Conservation (phyloP, 2,888 invertebrate species). For the Thalpophila matura region DNA sequence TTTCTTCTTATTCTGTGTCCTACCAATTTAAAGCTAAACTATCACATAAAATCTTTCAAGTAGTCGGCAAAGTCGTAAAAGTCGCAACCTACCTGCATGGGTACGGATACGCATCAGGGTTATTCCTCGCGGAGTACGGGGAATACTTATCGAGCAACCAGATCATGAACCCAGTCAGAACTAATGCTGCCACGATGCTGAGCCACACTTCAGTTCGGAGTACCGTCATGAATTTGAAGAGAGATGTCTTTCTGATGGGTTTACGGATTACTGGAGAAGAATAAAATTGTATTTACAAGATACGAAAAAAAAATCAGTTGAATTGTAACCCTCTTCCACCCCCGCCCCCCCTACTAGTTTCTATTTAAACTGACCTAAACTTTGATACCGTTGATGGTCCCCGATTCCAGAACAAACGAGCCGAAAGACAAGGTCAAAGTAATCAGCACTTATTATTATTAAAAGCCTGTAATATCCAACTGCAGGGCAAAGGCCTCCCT, state of each 20-base stretch:
- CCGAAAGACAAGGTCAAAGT: not conserved
- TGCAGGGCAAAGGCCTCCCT: too few species aligned
- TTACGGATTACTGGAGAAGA: conserved; percentile 94
- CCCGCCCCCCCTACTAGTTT: too few species aligned
- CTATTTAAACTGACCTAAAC: too few species aligned
- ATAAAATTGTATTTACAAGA: too few species aligned
- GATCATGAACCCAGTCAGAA: conserved; percentile 96
- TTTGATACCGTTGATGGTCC: too few species aligned
- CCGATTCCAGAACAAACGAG: too few species aligned
- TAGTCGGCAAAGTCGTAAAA: not conserved
- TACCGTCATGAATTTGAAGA: conserved; percentile 98
- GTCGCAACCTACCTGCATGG: conserved; percentile 85
- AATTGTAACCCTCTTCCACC: too few species aligned
- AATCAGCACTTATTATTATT: not conserved
- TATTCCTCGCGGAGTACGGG: conserved; percentile 96
- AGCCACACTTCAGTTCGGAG: conserved; percentile 96
- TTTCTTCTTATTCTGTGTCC: too few species aligned
- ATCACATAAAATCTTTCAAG: too few species aligned
- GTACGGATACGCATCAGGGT: conserved; percentile 94
- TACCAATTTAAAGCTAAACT: too few species aligned
- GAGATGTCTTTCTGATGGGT: conserved; percentile 94
- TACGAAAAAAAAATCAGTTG: too few species aligned
- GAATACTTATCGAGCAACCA: conserved; percentile 97
- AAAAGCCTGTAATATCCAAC: too few species aligned
- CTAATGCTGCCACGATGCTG: conserved; percentile 95